Conservation (phyloP, 1,140 invertebrate genomes). For the Caerostris darwini region DNA sequence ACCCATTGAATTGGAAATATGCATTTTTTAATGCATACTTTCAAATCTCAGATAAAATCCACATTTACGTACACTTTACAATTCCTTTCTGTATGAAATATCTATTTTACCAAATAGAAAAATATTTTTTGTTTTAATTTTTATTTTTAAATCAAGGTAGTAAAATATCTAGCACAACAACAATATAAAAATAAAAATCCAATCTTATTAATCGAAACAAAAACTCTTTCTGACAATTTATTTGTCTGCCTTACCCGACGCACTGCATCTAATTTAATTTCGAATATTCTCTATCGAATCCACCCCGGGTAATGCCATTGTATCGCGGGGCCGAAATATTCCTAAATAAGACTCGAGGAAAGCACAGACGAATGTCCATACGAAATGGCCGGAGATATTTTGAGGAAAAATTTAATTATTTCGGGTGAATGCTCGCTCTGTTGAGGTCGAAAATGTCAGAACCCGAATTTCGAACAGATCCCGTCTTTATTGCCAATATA, state of each 20-base stretch:
- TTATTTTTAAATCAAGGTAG: too few relatives aligned
- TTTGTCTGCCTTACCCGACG: background rate
- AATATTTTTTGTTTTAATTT: too few relatives aligned
- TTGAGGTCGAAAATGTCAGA: constrained; percentile 9
- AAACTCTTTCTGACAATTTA: background rate
- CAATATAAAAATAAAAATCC: background rate
- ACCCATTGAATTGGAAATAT: too few relatives aligned
- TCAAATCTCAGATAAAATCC: too few relatives aligned
- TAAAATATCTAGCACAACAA: too few relatives aligned
- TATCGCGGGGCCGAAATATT: background rate
- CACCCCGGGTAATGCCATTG: background rate
- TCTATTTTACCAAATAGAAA: too few relatives aligned
- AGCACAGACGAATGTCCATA: background rate
- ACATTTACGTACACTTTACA: too few relatives aligned
- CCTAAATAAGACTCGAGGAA: background rate
- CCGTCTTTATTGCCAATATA: constrained; percentile 46
- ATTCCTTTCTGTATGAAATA: too few relatives aligned
- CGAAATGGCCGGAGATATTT: constrained; percentile 5
- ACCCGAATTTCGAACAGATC: background rate
- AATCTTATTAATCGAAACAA: background rate
- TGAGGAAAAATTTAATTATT: constrained; percentile 48
- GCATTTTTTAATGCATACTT: too few relatives aligned
- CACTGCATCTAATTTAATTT: background rate
- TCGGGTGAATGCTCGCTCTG: background rate
- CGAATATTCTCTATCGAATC: background rate